phyloP scores from a whole-genome alignment of 2,113 vertebrate species.

The Chitala chitala region DNA sequence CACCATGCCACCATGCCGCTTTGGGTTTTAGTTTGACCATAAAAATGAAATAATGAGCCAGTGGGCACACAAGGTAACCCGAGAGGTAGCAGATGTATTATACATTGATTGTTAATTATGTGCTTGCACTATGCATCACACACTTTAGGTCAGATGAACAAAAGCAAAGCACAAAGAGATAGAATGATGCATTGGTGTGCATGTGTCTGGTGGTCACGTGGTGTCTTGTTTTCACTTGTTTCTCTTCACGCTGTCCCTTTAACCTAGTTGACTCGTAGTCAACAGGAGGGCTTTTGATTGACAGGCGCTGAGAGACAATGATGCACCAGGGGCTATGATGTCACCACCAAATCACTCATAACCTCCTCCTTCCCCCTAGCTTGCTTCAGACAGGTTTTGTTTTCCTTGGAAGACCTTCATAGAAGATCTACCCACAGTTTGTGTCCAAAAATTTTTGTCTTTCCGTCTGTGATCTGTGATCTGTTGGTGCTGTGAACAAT shows the following conservation, averaged over 20 bases:
- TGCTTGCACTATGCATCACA: too few species aligned
- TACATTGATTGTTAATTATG: too few species aligned
- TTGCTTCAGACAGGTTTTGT: neutral
- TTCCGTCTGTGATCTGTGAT: neutral
- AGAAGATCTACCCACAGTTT: neutral
- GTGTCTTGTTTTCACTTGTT: neutral
- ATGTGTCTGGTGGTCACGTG: neutral
- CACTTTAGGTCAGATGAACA: too few species aligned
- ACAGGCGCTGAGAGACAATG: constrained; percentile 2
- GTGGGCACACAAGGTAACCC: too few species aligned
- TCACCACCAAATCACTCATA: neutral
- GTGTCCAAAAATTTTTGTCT: neutral
- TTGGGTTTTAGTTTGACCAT: too few species aligned
- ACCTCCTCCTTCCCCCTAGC: neutral
- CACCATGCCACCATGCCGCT: too few species aligned
- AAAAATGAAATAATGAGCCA: too few species aligned
- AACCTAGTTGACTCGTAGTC: constrained; percentile 9
- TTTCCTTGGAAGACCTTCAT: constrained; percentile 8
- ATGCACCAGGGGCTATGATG: constrained; percentile 15
- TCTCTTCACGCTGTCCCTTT: neutral
- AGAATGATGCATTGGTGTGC: neutral
- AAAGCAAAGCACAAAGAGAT: too few species aligned
- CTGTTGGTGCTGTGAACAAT: too few species aligned
- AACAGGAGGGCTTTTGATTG: neutral
- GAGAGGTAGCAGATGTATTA: too few species aligned